Conservation (phyloP, 2,888 invertebrate species). For the Argynnis bischoffii region DNA sequence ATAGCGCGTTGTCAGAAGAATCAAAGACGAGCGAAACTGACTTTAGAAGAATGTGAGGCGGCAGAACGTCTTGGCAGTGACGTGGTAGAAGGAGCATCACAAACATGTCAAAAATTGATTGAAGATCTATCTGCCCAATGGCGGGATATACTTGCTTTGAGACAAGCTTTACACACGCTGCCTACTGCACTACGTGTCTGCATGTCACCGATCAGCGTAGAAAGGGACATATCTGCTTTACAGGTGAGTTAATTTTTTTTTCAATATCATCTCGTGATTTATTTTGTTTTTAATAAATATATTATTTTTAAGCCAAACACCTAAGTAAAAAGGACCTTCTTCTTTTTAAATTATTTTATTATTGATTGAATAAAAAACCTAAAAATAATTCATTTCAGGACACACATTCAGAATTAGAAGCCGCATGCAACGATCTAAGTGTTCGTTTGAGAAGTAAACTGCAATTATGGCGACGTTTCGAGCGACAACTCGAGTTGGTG, state of each 20-base stretch:
- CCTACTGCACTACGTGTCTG: conserved; percentile 89
- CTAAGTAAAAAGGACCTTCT: no score
- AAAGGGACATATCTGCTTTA: conserved; percentile 87
- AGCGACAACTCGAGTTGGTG: conserved; percentile 89
- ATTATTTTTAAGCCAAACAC: neutral
- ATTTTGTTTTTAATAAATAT: neutral
- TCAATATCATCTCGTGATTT: neutral
- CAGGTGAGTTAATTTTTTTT: conserved; percentile 55
- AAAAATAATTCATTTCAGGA: conserved; percentile 71
- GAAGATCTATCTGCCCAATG: conserved; percentile 88
- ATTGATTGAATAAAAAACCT: no score
- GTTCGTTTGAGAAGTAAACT: conserved; percentile 85
- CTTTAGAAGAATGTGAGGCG: conserved; percentile 88
- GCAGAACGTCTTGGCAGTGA: conserved; percentile 89
- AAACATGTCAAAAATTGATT: conserved; percentile 86
- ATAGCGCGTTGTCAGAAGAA: conserved; percentile 86
- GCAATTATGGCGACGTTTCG: conserved; percentile 89
- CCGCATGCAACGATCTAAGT: conserved; percentile 86
- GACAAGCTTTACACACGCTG: conserved; percentile 89
- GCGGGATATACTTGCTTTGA: conserved; percentile 89
- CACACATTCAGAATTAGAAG: conserved; percentile 87
- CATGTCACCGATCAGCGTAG: conserved; percentile 89
- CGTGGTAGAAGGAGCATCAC: conserved; percentile 88
- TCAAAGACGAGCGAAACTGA: conserved; percentile 84
- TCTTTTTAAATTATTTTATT: neutral